Evolutionary conservation across 1,140 invertebrate genomes (phyloP).

Genomic region (Aphidius gifuensis): DNA sequence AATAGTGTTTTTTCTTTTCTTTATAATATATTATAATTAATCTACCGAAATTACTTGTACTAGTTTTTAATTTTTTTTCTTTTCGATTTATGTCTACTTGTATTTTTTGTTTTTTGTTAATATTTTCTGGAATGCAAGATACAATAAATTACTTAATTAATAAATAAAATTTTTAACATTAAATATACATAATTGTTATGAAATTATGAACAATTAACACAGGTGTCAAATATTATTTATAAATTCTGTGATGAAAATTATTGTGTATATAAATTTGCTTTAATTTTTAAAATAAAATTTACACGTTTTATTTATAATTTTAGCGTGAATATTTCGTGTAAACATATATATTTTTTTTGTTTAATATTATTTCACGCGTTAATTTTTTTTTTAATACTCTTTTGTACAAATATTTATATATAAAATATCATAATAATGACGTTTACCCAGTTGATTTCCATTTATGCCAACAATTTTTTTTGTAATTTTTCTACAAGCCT

Average conservation of each 20-base stretch:
- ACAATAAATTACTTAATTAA: slow-evolving; percentile 50
- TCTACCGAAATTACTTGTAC: not conserved
- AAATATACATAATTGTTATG: slow-evolving; percentile 45
- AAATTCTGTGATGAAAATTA: not conserved
- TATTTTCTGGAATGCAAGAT: slow-evolving; percentile 44
- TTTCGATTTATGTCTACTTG: slow-evolving; percentile 16
- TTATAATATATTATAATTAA: slow-evolving; percentile 7
- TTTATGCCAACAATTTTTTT: no score
- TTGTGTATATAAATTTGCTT: slow-evolving; percentile 23
- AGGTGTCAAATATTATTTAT: slow-evolving; percentile 24
- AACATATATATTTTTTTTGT: slow-evolving; percentile 30
- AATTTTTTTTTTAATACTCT: slow-evolving; percentile 19
- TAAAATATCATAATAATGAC: slow-evolving; percentile 42
- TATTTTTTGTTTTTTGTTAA: slow-evolving; percentile 20
- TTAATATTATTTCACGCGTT: slow-evolving; percentile 31
- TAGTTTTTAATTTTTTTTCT: not conserved
- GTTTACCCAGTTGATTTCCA: no score
- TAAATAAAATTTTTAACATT: slow-evolving; percentile 43
- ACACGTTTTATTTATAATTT: slow-evolving; percentile 31
- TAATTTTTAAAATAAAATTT: slow-evolving; percentile 11
- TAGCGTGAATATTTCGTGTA: not conserved
- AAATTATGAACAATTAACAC: slow-evolving; percentile 49
- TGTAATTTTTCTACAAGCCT: no score
- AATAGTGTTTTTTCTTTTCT: not conserved
- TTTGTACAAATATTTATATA: slow-evolving; percentile 51